Evolutionary conservation across 2,888 invertebrate genomes (phyloP).

Genomic region (Tillus elongatus): DNA sequence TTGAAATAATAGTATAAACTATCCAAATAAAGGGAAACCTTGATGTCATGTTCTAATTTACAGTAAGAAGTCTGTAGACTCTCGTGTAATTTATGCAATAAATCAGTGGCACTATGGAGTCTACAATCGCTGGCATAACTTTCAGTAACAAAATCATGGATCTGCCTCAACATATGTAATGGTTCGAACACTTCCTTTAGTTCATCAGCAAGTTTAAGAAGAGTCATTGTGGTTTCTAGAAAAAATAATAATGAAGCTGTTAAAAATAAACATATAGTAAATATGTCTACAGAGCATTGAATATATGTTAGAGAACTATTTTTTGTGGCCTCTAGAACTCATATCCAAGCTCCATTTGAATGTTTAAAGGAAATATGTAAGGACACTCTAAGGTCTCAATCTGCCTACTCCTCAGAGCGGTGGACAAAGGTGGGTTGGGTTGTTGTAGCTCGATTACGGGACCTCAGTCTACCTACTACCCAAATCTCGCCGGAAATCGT

Average conservation of each 20-base stretch:
- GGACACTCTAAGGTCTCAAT: too few relatives aligned
- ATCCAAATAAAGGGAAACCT: conserved; percentile 34
- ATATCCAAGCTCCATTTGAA: too few relatives aligned
- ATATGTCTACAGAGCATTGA: too few relatives aligned
- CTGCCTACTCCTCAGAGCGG: too few relatives aligned
- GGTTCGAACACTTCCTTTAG: conserved; percentile 29
- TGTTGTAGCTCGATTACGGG: too few relatives aligned
- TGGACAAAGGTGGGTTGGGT: too few relatives aligned
- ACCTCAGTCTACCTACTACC: too few relatives aligned
- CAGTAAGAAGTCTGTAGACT: conserved; percentile 27
- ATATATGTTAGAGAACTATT: too few relatives aligned
- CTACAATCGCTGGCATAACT: conserved; percentile 22
- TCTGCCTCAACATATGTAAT: conserved; percentile 25
- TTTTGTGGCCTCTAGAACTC: too few relatives aligned
- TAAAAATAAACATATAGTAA: too few relatives aligned
- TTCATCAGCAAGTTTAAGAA: conserved; percentile 29
- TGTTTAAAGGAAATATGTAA: too few relatives aligned
- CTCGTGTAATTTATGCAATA: conserved; percentile 30
- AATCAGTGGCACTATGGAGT: conserved; percentile 25
- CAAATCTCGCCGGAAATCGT: too few relatives aligned
- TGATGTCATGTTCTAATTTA: conserved; percentile 35
- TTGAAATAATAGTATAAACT: conserved; percentile 34
- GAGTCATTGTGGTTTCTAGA: conserved; percentile 34
- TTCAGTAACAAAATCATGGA: conserved; percentile 28
- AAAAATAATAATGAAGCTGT: conserved; percentile 16